phyloP scores from a whole-genome alignment of 1,140 invertebrate species.

The Diorhabda carinulata region DNA sequence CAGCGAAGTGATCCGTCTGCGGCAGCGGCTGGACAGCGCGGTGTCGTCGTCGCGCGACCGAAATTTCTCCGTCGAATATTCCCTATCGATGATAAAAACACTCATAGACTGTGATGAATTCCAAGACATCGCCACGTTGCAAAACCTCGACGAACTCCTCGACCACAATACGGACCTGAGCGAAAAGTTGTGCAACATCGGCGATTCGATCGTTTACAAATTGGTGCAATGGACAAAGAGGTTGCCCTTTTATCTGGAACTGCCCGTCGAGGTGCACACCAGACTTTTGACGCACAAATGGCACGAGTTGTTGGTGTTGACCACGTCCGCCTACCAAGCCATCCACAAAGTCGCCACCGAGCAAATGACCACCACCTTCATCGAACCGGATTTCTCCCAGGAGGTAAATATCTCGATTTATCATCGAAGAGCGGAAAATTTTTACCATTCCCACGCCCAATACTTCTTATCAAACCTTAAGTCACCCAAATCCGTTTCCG shows the following conservation, averaged over 20 bases:
- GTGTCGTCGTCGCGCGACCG: constrained; percentile 82
- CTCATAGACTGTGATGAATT: constrained; percentile 93
- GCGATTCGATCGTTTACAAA: constrained; percentile 93
- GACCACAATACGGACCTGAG: constrained; percentile 88
- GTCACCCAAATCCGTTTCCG: too few relatives aligned
- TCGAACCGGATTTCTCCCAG: constrained; percentile 69
- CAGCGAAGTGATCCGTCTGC: constrained; percentile 83
- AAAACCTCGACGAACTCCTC: constrained; percentile 85
- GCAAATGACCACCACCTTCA: constrained; percentile 46
- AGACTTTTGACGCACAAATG: constrained; percentile 94
- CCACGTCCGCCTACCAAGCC: constrained; percentile 89
- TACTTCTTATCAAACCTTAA: too few relatives aligned
- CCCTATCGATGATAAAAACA: constrained; percentile 80
- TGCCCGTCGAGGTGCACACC: constrained; percentile 91
- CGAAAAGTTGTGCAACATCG: constrained; percentile 90
- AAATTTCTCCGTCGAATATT: constrained; percentile 74
- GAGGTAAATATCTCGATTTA: constrained; percentile 55
- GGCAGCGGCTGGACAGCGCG: constrained; percentile 79
- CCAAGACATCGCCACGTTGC: constrained; percentile 86
- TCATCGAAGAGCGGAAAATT: too few relatives aligned
- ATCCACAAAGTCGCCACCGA: constrained; percentile 62
- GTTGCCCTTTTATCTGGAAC: constrained; percentile 92
- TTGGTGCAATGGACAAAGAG: constrained; percentile 98
- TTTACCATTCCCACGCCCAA: too few relatives aligned
- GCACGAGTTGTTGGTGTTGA: constrained; percentile 93